Evolutionary conservation across 2,797 vertebrate species (phyloP), one percentile per base, ranked within the genome.

Genomic region (Cyprinella venusta): DNA sequence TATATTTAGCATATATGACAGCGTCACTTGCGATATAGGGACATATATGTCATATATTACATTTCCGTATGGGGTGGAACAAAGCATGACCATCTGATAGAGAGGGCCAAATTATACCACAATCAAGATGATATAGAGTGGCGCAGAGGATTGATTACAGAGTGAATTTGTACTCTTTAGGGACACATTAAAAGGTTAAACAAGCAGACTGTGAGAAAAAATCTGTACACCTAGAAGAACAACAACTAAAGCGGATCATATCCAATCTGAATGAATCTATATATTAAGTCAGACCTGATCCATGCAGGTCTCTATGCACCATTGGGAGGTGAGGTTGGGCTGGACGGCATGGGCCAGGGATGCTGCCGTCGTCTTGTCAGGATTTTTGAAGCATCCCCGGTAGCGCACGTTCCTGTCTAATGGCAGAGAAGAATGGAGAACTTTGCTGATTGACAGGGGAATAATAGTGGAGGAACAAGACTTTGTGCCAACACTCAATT

Each of bases 261-360:
- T 59, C 48, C 54, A 81, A 76, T 85, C 80, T 30, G 40, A 65
- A 45, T 52, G 15, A 81, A 83, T 86, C 82, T 67, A 68, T 67
- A 68, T 67, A 74, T 69, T 18, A 42, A 64, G 52, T 59, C 67
- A 74, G 36, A 89, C 88, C 87, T 89, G 85, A 90, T 97, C 94
- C 81, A 96, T 97, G 92, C 98, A 99, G 88, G 96, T 96, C 91
- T 96, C 95, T 0, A 96, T 95, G 93, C 98, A 99, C 88, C 92
- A 94, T 90, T 98, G 97, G n/a, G 93, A 93, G 0, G 98, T 98
- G 76, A 96, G 88, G 88, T 98, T 98, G 86, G 94, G 90, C 89
- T 96, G 95, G 5, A 89, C 83, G 81, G 96, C 92, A 86, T 92
- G 91, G 90, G 94, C 87, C 4, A 96, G 94, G 88, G 97, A 97